These are phyloP conservation scores for Hydra vulgaris DNA, from an alignment of 30 jellyfish, hydroid and myxozoan species.

Conservation along the genomic window DNA sequence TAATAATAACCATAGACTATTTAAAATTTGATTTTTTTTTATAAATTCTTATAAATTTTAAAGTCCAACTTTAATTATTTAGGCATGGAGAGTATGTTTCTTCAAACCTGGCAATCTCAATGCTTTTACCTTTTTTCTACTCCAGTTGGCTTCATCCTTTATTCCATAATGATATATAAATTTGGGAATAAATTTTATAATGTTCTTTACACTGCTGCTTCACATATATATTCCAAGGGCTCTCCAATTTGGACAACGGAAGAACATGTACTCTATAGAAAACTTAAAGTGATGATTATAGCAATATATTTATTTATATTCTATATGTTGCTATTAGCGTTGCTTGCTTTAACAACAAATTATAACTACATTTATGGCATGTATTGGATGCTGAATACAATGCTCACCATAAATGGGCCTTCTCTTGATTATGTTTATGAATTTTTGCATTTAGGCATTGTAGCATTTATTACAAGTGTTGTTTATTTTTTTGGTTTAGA, in stretches of 20 bases:
- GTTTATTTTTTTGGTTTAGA: neutral
- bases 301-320: neutral
- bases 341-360: neutral
- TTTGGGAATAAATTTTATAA: neutral
- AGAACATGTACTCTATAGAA: neutral
- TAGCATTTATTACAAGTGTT: constrained; percentile 3
- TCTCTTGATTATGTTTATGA: neutral
- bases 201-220: neutral
- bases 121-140: constrained; percentile 2
- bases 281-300: constrained; percentile 1
- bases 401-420: neutral
- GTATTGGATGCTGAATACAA: neutral
- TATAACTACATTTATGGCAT: constrained; percentile 4
- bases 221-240: neutral
- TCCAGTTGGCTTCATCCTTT: constrained; percentile 7
- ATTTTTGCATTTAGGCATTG: neutral
- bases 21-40: neutral
- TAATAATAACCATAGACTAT: too few species aligned
- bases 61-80: neutral
- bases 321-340: neutral
- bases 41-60: too few species aligned
- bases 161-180: neutral
- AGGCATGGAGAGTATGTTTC: constrained; percentile 2
- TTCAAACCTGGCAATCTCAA: constrained; percentile 21
- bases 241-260: neutral